Percentiles rank a stretch among this genome's conserved stretches.
Conservation (phyloP, 1,140 invertebrate genomes). For the Diabrotica undecimpunctata region DNA sequence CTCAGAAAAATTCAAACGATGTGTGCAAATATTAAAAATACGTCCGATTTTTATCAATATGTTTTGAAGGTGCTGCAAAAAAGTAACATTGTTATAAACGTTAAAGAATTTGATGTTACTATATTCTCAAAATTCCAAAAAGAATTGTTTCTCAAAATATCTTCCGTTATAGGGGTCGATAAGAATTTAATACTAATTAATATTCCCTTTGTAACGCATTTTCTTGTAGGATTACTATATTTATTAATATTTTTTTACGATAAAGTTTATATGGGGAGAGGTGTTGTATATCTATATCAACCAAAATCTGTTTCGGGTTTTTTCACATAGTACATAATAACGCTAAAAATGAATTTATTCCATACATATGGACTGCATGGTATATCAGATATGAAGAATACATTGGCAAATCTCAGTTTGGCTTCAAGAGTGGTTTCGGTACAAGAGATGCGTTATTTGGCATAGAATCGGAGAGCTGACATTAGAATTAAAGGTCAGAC, state of each 20-base stretch:
- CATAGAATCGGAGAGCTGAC: no score
- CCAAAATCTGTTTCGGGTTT: no score
- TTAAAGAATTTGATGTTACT: slow-evolving; percentile 24
- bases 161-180: slow-evolving; percentile 10
- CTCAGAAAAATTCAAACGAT: slow-evolving; percentile 19
- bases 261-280: slow-evolving; percentile 25
- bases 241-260: slow-evolving; percentile 30
- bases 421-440: no score
- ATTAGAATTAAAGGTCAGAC: no score
- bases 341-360: no score
- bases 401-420: no score
- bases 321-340: no score
- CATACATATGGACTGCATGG: no score
- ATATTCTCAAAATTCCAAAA: slow-evolving; percentile 29
- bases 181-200: slow-evolving; percentile 36
- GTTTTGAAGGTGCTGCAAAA: slow-evolving; percentile 19
- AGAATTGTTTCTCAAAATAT: slow-evolving; percentile 27
- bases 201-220: slow-evolving; percentile 39
- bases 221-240: slow-evolving; percentile 36
- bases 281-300: background rate
- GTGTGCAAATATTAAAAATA: slow-evolving; percentile 12
- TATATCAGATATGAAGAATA: no score
- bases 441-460: no score
- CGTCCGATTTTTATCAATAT: slow-evolving; percentile 24
- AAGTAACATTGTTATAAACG: slow-evolving; percentile 25